Conservation (phyloP, 2,113 vertebrate genomes). For the Petroica traversi region DNA sequence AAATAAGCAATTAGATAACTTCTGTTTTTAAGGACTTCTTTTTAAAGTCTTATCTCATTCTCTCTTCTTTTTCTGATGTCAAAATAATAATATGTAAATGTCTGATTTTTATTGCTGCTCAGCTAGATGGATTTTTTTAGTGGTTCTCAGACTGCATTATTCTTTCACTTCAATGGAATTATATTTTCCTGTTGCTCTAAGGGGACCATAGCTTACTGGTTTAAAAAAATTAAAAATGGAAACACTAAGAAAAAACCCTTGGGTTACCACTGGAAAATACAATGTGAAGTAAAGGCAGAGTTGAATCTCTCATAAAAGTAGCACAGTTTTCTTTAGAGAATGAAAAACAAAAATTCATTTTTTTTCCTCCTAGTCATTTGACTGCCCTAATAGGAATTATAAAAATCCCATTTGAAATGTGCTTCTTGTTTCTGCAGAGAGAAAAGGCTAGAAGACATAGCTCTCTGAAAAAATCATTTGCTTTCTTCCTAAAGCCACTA, state of each 20-base stretch:
- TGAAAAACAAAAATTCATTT: neutral
- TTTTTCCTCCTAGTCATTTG: neutral
- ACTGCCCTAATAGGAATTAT: neutral
- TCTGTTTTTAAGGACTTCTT: conserved; percentile 61
- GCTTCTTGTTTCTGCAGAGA: neutral
- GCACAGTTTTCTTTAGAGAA: neutral
- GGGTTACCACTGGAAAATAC: neutral
- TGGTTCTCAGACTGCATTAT: neutral
- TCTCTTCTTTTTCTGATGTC: conserved; percentile 54
- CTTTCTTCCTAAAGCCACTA: neutral
- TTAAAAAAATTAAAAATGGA: neutral
- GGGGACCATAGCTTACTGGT: neutral
- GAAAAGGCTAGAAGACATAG: neutral
- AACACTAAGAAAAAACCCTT: neutral
- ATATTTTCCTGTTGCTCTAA: neutral
- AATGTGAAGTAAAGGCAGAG: neutral
- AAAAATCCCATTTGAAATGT: neutral
- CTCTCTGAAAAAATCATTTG: neutral
- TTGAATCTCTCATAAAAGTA: neutral
- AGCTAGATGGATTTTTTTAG: neutral
- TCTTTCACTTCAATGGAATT: neutral
- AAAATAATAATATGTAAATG: conserved; percentile 50
- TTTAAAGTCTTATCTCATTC: conserved; percentile 54
- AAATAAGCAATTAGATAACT: conserved; percentile 77
- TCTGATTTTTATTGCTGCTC: conserved; percentile 31